Conservation (phyloP, 2,888 invertebrate species). For the Stictocephala bisonia region DNA sequence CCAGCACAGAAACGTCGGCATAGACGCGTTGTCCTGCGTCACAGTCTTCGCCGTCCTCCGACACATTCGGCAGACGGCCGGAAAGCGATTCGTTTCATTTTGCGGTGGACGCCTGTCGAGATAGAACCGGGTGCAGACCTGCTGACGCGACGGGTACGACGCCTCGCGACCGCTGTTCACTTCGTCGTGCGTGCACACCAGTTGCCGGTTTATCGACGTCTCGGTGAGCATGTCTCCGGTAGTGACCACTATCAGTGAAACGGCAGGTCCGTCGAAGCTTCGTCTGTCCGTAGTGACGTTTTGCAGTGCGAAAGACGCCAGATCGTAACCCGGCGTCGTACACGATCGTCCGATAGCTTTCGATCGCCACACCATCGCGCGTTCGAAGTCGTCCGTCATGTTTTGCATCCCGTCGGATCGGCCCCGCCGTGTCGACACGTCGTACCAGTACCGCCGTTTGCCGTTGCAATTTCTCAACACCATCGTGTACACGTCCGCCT, state of each 20-base stretch:
- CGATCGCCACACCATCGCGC: neutral
- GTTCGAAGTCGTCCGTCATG: neutral
- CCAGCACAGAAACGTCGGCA: too few relatives aligned
- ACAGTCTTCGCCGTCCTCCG: too few relatives aligned
- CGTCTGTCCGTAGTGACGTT: neutral
- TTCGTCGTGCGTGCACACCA: neutral
- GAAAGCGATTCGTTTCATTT: too few relatives aligned
- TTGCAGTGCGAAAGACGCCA: neutral
- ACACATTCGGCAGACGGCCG: too few relatives aligned
- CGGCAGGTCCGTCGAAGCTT: neutral
- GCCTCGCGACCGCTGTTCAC: neutral
- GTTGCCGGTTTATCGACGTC: neutral
- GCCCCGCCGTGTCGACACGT: neutral
- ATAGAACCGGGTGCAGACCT: too few relatives aligned
- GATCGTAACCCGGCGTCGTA: neutral
- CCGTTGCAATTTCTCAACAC: neutral
- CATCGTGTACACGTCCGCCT: neutral
- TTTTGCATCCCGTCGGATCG: too few relatives aligned
- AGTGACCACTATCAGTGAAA: neutral
- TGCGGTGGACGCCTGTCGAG: too few relatives aligned
- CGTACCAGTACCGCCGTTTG: neutral
- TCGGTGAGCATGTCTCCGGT: neutral
- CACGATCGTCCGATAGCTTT: neutral
- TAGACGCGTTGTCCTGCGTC: too few relatives aligned
- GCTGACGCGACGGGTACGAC: too few relatives aligned